Evolutionary conservation across 2,888 invertebrate species (phyloP).

Genomic region (Ichneumoninae sp.): DNA sequence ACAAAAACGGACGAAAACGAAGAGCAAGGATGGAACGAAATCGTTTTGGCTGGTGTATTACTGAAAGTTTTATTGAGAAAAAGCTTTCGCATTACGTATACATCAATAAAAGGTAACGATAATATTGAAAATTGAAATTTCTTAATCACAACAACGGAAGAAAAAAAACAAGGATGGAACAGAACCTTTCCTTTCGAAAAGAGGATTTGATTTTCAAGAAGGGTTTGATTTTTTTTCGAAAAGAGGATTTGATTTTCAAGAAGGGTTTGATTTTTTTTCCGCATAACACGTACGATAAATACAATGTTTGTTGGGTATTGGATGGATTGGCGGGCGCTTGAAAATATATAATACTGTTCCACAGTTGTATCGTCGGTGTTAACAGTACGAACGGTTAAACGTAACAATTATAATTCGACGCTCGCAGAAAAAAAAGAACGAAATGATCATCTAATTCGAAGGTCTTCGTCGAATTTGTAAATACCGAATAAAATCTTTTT

Average conservation of each 20-base stretch:
- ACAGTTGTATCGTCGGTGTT: constrained; percentile 15
- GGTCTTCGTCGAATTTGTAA: constrained; percentile 4
- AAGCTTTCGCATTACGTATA: no score
- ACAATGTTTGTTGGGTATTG: constrained; percentile 18
- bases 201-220: not conserved
- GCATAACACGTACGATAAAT: constrained; percentile 10
- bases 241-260: not conserved
- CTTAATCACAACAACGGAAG: no score
- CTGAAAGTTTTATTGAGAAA: no score
- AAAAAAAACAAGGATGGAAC: no score
- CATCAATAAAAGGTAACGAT: no score
- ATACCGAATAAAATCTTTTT: not conserved
- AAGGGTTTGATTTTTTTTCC: not conserved
- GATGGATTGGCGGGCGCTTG: constrained; percentile 35
- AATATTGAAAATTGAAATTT: no score
- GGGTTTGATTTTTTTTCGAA: not conserved
- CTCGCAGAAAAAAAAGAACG: constrained; percentile 9
- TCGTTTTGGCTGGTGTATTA: no score
- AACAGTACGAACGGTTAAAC: constrained; percentile 30
- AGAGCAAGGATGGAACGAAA: no score
- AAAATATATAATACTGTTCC: constrained; percentile 27
- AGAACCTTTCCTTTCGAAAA: no score
- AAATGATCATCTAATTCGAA: constrained; percentile 7
- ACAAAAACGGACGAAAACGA: no score
- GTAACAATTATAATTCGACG: constrained; percentile 28